Percentiles rank a stretch among this genome's conserved stretches.
These are phyloP conservation scores for Drosophila prolongata DNA, from an alignment of 2,888 invertebrate species.

Conservation along the genomic window DNA sequence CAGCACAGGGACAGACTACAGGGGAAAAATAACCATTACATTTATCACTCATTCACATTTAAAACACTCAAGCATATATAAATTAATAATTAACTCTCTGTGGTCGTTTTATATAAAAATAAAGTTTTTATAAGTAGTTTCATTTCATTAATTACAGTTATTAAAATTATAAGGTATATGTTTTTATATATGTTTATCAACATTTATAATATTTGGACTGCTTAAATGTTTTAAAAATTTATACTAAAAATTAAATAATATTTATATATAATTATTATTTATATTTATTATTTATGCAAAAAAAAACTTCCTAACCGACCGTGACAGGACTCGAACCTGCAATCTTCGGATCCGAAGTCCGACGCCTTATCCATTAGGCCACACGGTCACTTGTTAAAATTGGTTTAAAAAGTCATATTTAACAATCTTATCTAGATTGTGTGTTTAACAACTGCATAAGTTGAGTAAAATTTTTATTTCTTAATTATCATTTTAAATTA, in stretches of 20 bases:
- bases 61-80: too few relatives aligned
- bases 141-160: too few relatives aligned
- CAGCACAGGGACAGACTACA: neutral
- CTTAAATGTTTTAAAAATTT: too few relatives aligned
- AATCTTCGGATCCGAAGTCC: constrained; percentile 50
- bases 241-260: too few relatives aligned
- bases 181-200: too few relatives aligned
- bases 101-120: too few relatives aligned
- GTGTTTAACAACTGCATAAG: neutral
- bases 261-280: neutral
- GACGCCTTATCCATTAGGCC: constrained; percentile 51
- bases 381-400: constrained; percentile 16
- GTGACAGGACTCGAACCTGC: constrained; percentile 49
- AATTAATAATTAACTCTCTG: too few relatives aligned
- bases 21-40: neutral
- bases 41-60: neutral
- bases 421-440: neutral
- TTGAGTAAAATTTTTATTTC: neutral
- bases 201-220: too few relatives aligned
- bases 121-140: too few relatives aligned
- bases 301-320: constrained; percentile 12
- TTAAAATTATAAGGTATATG: too few relatives aligned
- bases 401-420: neutral
- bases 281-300: neutral
- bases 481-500: too few relatives aligned